phyloP scores from a whole-genome alignment of 2,113 vertebrate genomes.

The Oriolus oriolus region DNA sequence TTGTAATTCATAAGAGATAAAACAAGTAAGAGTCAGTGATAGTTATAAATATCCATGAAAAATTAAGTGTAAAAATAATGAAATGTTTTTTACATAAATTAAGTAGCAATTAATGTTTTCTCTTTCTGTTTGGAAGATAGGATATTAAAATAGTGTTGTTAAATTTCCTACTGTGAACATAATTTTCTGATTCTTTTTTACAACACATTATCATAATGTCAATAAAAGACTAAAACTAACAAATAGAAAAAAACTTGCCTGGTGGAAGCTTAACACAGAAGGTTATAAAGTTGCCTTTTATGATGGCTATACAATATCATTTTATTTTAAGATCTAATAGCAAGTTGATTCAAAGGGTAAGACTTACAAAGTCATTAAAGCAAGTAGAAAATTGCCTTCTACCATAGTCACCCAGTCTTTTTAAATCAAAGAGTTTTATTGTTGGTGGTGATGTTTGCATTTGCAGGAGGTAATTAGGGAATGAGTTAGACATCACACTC shows the following conservation, averaged over 20 bases:
- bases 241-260: conserved; percentile 50
- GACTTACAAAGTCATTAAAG: conserved; percentile 63
- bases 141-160: conserved; percentile 67
- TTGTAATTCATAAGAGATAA: conserved; percentile 41
- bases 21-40: conserved; percentile 28
- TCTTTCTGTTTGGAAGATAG: conserved; percentile 61
- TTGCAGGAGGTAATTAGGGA: conserved; percentile 59
- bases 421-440: conserved; percentile 61
- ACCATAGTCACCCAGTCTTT: conserved; percentile 43
- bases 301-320: conserved; percentile 34
- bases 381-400: conserved; percentile 63
- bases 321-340: conserved; percentile 69
- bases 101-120: conserved; percentile 77
- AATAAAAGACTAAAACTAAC: conserved; percentile 64
- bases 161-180: conserved; percentile 78
- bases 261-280: conserved; percentile 25
- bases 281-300: conserved; percentile 57
- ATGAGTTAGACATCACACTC: neutral
- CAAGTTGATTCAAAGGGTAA: conserved; percentile 66
- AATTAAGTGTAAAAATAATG: conserved; percentile 67
- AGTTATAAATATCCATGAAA: conserved; percentile 62
- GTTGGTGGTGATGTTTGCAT: conserved; percentile 53
- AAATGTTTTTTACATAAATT: conserved; percentile 75
- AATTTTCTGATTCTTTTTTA: conserved; percentile 77
- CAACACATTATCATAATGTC: conserved; percentile 58